Evolutionary conservation across 2,888 invertebrate genomes (phyloP).

Genomic region (Drosophila acutilabella): DNA sequence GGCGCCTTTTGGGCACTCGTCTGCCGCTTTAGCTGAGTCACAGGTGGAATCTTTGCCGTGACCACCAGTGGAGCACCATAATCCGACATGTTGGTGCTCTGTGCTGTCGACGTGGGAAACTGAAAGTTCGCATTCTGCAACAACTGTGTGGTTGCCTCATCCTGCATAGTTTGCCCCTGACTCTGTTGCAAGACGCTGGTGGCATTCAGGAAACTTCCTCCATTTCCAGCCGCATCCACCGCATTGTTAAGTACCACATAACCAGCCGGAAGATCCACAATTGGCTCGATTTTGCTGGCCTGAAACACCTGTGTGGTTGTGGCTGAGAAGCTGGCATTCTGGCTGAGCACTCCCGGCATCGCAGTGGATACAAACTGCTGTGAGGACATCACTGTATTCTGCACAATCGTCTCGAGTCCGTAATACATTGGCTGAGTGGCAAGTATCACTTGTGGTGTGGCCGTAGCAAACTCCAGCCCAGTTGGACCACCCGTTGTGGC

Average conservation of each 20-base stretch:
- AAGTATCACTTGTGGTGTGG: constrained; percentile 86
- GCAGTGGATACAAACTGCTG: constrained; percentile 93
- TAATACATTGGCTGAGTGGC: constrained; percentile 91
- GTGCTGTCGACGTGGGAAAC: constrained; percentile 53
- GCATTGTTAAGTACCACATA: constrained; percentile 89
- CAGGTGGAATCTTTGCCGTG: constrained; percentile 73
- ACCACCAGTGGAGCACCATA: constrained; percentile 64
- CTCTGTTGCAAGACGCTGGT: constrained; percentile 65
- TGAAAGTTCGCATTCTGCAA: constrained; percentile 70
- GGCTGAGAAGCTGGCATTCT: constrained; percentile 93
- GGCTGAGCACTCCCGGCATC: constrained; percentile 92
- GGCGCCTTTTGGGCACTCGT: constrained; percentile 43
- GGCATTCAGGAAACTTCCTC: constrained; percentile 63
- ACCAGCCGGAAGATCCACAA: constrained; percentile 90
- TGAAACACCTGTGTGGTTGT: constrained; percentile 90
- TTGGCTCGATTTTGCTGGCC: constrained; percentile 93
- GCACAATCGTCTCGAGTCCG: constrained; percentile 93
- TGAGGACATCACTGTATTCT: constrained; percentile 95
- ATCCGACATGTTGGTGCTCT: constrained; percentile 43
- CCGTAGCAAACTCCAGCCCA: constrained; percentile 77
- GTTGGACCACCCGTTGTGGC: constrained; percentile 36
- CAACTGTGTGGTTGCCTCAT: constrained; percentile 69
- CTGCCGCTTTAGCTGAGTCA: constrained; percentile 73
- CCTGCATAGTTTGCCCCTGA: constrained; percentile 58
- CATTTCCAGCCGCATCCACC: constrained; percentile 81